Evolutionary conservation across 2,113 vertebrate species (phyloP).

Genomic region (Puma concolor): DNA sequence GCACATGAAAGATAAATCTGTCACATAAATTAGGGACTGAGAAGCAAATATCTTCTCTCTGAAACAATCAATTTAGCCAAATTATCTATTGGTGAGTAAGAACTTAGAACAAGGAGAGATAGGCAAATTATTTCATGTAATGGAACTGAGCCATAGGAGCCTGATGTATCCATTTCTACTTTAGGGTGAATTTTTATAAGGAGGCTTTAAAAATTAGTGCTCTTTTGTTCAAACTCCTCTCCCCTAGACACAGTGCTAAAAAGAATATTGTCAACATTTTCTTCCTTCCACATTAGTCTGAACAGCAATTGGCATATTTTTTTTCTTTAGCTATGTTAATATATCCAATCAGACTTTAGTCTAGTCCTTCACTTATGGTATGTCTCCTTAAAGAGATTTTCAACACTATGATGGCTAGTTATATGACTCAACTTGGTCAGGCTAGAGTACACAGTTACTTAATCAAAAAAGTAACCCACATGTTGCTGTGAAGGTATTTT

Average conservation of each 20-base stretch:
- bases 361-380: neutral
- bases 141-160: neutral
- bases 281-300: neutral
- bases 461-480: neutral
- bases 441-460: neutral
- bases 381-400: neutral
- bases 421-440: neutral
- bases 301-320: neutral
- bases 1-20: neutral
- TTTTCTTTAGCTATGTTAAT: neutral
- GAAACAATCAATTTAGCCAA: neutral
- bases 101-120: neutral
- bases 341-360: neutral
- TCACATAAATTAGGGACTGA: neutral
- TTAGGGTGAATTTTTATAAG: neutral
- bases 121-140: neutral
- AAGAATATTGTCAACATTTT: neutral
- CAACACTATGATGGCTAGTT: neutral
- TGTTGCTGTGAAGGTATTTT: neutral
- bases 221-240: neutral
- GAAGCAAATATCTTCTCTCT: neutral
- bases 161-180: neutral
- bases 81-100: neutral
- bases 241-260: neutral
- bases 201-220: neutral